phyloP scores from a whole-genome alignment of 2,797 vertebrate genomes.

The Oryzias dopingdopingensis region DNA sequence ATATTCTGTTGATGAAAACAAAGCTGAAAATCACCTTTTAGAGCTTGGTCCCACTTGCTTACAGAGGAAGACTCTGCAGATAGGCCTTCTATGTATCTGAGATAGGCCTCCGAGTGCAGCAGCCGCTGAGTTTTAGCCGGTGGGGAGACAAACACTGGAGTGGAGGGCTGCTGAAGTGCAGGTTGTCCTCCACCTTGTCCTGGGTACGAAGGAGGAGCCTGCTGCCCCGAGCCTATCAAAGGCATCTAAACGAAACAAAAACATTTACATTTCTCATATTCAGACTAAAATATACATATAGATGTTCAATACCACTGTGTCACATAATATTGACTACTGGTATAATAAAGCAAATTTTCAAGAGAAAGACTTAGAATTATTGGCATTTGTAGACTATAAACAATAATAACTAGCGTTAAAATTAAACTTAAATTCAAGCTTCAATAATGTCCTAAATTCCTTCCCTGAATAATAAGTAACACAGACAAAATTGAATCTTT shows the following conservation, averaged over 20 bases:
- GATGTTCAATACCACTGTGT: neutral
- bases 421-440: too few relatives aligned
- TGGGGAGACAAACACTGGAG: constrained; percentile 94
- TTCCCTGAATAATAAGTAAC: too few relatives aligned
- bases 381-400: too few relatives aligned
- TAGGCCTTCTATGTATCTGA: constrained; percentile 96
- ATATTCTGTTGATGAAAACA: constrained; percentile 1
- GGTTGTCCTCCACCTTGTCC: constrained; percentile 86
- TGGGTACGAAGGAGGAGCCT: constrained; percentile 90
- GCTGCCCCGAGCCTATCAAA: constrained; percentile 84
- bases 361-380: neutral
- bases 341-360: too few relatives aligned
- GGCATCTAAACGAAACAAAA: constrained; percentile 75
- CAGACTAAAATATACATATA: neutral
- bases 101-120: constrained; percentile 96
- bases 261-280: constrained; percentile 1
- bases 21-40: constrained; percentile 82
- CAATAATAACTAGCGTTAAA: too few relatives aligned
- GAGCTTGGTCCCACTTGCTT: constrained; percentile 98
- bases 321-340: neutral
- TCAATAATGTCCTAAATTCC: too few relatives aligned
- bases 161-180: constrained; percentile 91
- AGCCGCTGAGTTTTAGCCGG: constrained; percentile 94
- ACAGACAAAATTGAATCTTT: too few relatives aligned
- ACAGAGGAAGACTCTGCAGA: constrained; percentile 89